These are phyloP conservation scores for Mayetiola destructor DNA, from an alignment of 2,888 invertebrate genomes.

Conservation along the genomic window DNA sequence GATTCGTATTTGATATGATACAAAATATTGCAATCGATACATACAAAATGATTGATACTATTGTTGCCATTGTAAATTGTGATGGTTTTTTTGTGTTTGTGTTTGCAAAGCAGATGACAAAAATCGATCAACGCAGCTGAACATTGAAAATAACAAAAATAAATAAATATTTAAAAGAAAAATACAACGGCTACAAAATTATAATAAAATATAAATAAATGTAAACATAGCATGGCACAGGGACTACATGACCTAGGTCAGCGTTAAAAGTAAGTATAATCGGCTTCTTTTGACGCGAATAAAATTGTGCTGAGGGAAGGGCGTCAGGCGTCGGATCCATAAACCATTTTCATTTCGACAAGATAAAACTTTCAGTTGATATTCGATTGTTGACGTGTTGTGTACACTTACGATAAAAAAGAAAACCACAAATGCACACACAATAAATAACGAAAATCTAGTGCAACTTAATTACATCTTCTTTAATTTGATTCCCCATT, in stretches of 20 bases:
- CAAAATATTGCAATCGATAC: background rate
- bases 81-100: too few species aligned
- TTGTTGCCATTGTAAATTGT: too few species aligned
- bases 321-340: constrained; percentile 8
- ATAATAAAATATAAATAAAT: background rate
- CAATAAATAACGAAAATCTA: too few species aligned
- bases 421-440: too few species aligned
- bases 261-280: constrained; percentile 8
- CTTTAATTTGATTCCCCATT: too few species aligned
- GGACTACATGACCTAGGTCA: background rate
- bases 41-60: background rate
- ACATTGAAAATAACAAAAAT: too few species aligned
- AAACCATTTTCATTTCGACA: constrained; percentile 7
- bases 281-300: constrained; percentile 4
- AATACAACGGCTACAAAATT: background rate
- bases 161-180: too few species aligned
- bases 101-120: too few species aligned
- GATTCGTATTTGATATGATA: background rate
- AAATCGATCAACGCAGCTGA: too few species aligned
- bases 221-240: background rate
- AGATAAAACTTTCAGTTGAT: constrained; percentile 11
- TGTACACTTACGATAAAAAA: background rate
- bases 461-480: too few species aligned
- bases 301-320: constrained; percentile 12
- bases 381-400: constrained; percentile 6